Percentiles rank a stretch among this genome's conserved stretches.
These are phyloP conservation scores for Pyrgilauda ruficollis DNA, from an alignment of 2,113 vertebrate genomes.

Conservation along the genomic window DNA sequence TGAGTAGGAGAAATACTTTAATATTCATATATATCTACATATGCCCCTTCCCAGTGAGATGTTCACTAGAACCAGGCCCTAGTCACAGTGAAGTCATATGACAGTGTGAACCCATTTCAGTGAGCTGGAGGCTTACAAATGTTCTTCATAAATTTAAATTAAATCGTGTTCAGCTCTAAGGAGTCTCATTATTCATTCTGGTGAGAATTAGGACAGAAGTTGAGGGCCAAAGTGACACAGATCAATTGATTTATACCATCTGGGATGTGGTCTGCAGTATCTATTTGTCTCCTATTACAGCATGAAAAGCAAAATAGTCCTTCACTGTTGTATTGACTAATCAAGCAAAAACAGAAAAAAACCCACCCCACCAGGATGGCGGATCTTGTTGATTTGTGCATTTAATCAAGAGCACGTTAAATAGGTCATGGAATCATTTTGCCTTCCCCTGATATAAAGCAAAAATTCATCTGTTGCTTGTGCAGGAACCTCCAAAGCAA, in stretches of 20 bases:
- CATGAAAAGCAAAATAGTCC: neutral
- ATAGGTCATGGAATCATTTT: neutral
- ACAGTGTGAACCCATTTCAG: neutral
- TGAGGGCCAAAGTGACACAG: neutral
- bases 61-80: neutral
- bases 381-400: neutral
- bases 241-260: neutral
- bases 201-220: neutral
- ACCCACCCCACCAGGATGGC: neutral
- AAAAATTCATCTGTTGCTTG: slow-evolving; percentile 5
- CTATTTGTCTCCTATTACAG: neutral
- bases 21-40: neutral
- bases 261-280: neutral
- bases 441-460: slow-evolving; percentile 17
- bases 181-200: neutral
- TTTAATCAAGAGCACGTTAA: neutral
- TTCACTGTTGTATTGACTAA: neutral
- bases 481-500: neutral
- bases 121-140: neutral
- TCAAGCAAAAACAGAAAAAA: neutral
- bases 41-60: neutral
- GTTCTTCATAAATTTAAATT: neutral
- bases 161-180: neutral
- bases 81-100: neutral
- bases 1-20: neutral